Evolutionary conservation across 2,888 invertebrate genomes (phyloP).

Genomic region (Odontocerum albicorne): DNA sequence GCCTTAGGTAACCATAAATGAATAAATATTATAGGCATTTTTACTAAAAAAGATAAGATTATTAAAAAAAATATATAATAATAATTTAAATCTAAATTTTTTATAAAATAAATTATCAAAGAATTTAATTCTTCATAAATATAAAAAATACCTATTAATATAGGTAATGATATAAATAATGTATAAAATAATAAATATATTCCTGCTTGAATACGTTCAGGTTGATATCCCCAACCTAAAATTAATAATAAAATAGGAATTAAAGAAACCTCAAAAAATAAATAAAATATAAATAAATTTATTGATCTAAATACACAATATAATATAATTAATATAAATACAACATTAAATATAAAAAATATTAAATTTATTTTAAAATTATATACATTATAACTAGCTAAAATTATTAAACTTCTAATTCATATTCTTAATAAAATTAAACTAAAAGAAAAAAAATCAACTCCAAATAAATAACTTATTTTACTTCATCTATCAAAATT

Average conservation of each 20-base stretch:
- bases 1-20: conserved; percentile 74
- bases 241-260: conserved; percentile 69
- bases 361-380: conserved; percentile 48
- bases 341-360: conserved; percentile 57
- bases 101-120: conserved; percentile 58
- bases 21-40: conserved; percentile 69
- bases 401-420: conserved; percentile 62
- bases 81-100: conserved; percentile 47
- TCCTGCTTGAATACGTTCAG: conserved; percentile 67
- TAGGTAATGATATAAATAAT: conserved; percentile 66
- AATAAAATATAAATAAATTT: conserved; percentile 68
- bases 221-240: conserved; percentile 68
- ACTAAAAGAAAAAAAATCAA: conserved; percentile 58
- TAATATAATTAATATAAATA: conserved; percentile 58
- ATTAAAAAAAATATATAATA: conserved; percentile 53
- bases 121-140: conserved; percentile 48
- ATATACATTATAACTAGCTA: conserved; percentile 56
- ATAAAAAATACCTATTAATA: conserved; percentile 61
- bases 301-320: conserved; percentile 58
- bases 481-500: conserved; percentile 45
- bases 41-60: conserved; percentile 68
- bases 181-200: conserved; percentile 73
- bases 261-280: conserved; percentile 70
- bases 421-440: conserved; percentile 61
- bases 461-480: conserved; percentile 51